Percentiles rank a stretch among this genome's conserved stretches.
Conservation (phyloP, 2,113 vertebrate species). For the Scatophagus argus region DNA sequence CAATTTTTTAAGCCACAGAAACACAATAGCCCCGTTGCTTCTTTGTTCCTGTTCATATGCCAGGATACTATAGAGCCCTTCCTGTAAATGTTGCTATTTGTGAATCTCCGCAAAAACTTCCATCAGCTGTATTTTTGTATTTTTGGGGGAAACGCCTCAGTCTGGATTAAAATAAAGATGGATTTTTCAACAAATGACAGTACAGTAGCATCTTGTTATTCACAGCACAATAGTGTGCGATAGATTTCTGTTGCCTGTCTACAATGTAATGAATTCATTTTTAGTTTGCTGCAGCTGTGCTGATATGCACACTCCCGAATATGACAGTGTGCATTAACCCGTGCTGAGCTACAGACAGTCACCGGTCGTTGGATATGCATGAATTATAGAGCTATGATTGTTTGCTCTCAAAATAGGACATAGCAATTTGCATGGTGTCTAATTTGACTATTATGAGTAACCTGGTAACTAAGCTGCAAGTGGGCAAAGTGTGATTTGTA, state of each 20-base stretch:
- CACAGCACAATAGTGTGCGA: not conserved
- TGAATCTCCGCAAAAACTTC: not conserved
- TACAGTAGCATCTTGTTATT: not conserved
- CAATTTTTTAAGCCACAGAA: not conserved
- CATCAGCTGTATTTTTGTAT: not conserved
- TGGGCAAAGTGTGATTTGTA: not conserved
- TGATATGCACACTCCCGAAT: not conserved
- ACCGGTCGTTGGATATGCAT: constrained; percentile 23
- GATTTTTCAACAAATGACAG: not conserved
- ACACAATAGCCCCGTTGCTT: too few relatives aligned
- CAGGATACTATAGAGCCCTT: not conserved
- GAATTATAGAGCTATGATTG: not conserved
- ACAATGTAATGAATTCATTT: not conserved
- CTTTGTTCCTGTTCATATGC: too few relatives aligned
- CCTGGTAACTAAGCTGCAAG: not conserved
- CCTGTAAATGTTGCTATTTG: constrained; percentile 1
- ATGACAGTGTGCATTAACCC: not conserved
- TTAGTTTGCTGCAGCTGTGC: not conserved
- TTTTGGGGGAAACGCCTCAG: too few relatives aligned
- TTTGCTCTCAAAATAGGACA: not conserved
- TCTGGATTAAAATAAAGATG: not conserved
- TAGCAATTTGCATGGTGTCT: not conserved
- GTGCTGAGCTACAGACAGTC: not conserved
- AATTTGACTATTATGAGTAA: not conserved
- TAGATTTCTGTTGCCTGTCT: not conserved